Conservation (phyloP, 2,888 invertebrate species). For the Campaea margaritaria region DNA sequence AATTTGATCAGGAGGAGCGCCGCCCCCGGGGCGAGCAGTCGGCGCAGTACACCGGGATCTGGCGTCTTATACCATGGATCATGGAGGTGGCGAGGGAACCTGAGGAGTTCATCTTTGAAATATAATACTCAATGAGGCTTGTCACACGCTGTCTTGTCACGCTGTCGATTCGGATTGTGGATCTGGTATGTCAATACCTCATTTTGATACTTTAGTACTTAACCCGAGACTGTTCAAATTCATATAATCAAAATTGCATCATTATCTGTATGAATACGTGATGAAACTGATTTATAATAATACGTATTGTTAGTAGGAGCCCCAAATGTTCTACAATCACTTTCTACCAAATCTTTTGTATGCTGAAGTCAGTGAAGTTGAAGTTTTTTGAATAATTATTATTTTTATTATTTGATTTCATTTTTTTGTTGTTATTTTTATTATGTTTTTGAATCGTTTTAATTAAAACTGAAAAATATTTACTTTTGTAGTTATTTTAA, state of each 20-base stretch:
- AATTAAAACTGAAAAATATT: neutral
- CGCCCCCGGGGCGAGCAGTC: slow-evolving; percentile 65
- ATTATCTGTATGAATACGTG: too few relatives aligned
- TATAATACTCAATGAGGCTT: neutral
- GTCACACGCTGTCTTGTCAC: too few relatives aligned
- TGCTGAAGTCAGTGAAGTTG: neutral
- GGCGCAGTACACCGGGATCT: slow-evolving; percentile 72
- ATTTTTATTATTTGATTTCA: neutral
- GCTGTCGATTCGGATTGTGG: neutral
- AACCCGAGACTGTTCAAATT: too few relatives aligned
- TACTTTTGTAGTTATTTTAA: neutral
- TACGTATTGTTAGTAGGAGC: too few relatives aligned
- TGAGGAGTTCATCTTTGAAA: slow-evolving; percentile 50
- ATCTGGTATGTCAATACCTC: too few relatives aligned
- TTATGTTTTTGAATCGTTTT: neutral
- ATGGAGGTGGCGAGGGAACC: slow-evolving; percentile 61
- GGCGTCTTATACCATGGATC: slow-evolving; percentile 73
- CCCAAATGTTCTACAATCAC: too few relatives aligned
- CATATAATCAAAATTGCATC: too few relatives aligned
- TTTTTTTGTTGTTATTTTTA: neutral
- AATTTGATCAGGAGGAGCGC: slow-evolving; percentile 62
- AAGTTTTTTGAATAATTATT: neutral
- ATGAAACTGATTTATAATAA: too few relatives aligned
- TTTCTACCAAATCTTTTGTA: too few relatives aligned
- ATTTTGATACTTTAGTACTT: too few relatives aligned